These are phyloP conservation scores for Pavo muticus DNA, from an alignment of 2,113 vertebrate species.

Conservation along the genomic window DNA sequence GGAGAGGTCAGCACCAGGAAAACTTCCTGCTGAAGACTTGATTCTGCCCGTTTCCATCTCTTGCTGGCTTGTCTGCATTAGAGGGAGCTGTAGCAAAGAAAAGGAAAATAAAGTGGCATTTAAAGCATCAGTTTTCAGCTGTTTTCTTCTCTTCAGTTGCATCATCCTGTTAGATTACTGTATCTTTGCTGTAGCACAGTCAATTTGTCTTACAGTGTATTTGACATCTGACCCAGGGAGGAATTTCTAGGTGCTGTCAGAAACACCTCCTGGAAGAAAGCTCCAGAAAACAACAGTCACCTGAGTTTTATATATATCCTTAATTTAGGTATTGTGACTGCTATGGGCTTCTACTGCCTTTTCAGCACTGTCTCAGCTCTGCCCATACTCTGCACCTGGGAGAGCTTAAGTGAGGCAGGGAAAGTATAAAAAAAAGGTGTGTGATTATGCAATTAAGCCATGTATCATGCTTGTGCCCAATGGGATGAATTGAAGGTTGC, in stretches of 20 bases:
- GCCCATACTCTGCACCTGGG: background rate
- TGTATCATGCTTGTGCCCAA: background rate
- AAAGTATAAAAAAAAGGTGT: background rate
- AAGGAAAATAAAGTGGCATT: background rate
- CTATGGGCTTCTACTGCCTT: background rate
- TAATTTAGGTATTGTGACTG: background rate
- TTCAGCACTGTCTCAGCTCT: background rate
- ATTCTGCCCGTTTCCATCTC: background rate
- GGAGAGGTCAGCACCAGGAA: background rate
- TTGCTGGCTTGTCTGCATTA: background rate
- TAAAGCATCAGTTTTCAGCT: background rate
- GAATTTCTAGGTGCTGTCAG: background rate
- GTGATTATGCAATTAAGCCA: slow-evolving; percentile 6
- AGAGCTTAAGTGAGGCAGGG: background rate
- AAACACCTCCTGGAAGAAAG: background rate
- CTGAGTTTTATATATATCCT: background rate
- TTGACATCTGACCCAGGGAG: background rate
- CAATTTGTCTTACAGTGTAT: background rate
- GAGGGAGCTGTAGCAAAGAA: background rate
- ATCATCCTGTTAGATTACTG: background rate
- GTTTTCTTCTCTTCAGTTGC: background rate
- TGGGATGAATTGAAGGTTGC: slow-evolving; percentile 17
- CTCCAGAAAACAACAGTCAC: background rate
- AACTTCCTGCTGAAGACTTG: background rate
- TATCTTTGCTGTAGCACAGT: background rate